These are phyloP conservation scores for Liodrosophila aerea DNA, from an alignment of 2,888 invertebrate species.

Conservation along the genomic window DNA sequence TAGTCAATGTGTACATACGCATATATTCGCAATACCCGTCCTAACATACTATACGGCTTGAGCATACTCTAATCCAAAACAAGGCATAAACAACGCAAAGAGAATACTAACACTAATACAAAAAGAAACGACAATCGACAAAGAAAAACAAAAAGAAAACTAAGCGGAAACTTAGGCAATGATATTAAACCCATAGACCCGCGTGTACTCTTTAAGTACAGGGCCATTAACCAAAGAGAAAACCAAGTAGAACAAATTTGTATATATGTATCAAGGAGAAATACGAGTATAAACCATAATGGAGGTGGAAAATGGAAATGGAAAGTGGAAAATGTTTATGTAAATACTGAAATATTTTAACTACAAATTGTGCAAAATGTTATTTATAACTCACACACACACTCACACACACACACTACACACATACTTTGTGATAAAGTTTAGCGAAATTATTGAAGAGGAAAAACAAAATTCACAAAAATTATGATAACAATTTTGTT, in stretches of 20 bases:
- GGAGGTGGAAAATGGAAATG: too few relatives aligned
- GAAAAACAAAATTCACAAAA: slow-evolving; percentile 11
- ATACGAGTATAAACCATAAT: neutral
- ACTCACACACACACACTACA: slow-evolving; percentile 11
- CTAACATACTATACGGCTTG: slow-evolving; percentile 27
- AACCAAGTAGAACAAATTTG: slow-evolving; percentile 18
- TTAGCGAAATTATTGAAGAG: slow-evolving; percentile 8
- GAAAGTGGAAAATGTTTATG: slow-evolving; percentile 15
- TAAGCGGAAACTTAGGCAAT: neutral
- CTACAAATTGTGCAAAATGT: slow-evolving; percentile 20
- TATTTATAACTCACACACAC: slow-evolving; percentile 24
- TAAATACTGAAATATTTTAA: slow-evolving; percentile 32
- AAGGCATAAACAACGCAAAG: slow-evolving; percentile 32
- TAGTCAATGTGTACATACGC: slow-evolving; percentile 23
- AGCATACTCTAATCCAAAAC: slow-evolving; percentile 50
- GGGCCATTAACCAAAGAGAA: slow-evolving; percentile 8
- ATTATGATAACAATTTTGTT: slow-evolving; percentile 29
- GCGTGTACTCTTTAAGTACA: slow-evolving; percentile 18
- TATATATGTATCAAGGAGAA: slow-evolving; percentile 23
- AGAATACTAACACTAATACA: slow-evolving; percentile 28
- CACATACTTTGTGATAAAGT: slow-evolving; percentile 52
- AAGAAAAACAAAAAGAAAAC: slow-evolving; percentile 16
- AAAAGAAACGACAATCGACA: slow-evolving; percentile 64
- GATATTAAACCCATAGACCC: slow-evolving; percentile 2
- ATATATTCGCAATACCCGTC: slow-evolving; percentile 38